Conservation (phyloP, 2,113 vertebrate genomes). For the Pteruthius melanotis region DNA sequence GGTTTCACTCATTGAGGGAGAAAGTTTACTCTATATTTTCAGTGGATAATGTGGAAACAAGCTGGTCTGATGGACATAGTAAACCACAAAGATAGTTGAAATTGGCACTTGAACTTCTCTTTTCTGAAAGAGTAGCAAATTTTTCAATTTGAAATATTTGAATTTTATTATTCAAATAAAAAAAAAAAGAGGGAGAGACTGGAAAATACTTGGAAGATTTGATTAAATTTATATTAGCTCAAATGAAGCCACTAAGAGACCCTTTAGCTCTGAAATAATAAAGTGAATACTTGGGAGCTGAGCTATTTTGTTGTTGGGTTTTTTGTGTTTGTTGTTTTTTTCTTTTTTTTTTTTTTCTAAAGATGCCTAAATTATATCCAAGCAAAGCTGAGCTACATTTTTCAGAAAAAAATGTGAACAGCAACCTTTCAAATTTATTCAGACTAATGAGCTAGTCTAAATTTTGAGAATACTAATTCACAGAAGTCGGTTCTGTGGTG, state of each 20-base stretch:
- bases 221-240: slow-evolving; percentile 24
- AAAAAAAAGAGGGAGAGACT: accelerated
- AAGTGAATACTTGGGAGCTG: slow-evolving; percentile 30
- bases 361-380: slow-evolving; percentile 71
- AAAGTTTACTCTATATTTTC: background rate
- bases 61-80: background rate
- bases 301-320: background rate
- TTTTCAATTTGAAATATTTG: too few relatives aligned
- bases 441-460: slow-evolving; percentile 95
- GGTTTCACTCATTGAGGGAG: background rate
- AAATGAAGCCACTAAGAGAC: slow-evolving; percentile 19
- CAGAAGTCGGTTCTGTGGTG: slow-evolving; percentile 64
- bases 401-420: slow-evolving; percentile 56
- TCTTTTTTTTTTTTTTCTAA: slow-evolving; percentile 34
- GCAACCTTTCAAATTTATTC: slow-evolving; percentile 92
- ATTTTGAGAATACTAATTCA: slow-evolving; percentile 87
- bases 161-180: too few relatives aligned
- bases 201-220: background rate
- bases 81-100: background rate
- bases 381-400: slow-evolving; percentile 62
- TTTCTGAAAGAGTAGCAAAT: background rate
- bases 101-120: background rate
- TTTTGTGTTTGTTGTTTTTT: background rate
- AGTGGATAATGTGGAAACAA: background rate
- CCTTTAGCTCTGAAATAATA: slow-evolving; percentile 43